These are phyloP conservation scores for Entomobrya multifasciata DNA, from an alignment of 2,888 invertebrate species.

Conservation along the genomic window DNA sequence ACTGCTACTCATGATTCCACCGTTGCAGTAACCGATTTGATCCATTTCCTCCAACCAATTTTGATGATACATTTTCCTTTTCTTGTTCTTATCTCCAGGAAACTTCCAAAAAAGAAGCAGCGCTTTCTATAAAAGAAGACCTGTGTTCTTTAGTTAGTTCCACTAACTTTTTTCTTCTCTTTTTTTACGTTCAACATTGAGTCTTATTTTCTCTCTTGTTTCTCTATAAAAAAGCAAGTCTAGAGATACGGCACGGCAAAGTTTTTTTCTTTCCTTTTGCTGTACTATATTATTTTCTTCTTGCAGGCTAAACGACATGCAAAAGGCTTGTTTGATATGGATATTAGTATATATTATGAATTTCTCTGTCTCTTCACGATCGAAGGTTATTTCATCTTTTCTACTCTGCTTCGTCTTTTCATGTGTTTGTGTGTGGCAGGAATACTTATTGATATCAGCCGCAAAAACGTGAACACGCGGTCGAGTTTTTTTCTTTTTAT, in stretches of 20 bases:
- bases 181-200: slow-evolving; percentile 6
- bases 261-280: slow-evolving; percentile 7
- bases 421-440: slow-evolving; percentile 42
- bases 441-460: slow-evolving; percentile 67
- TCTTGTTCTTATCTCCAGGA: slow-evolving; percentile 33
- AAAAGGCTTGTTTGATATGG: slow-evolving; percentile 73
- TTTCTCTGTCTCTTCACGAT: slow-evolving; percentile 32
- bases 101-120: neutral
- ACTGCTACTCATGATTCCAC: neutral
- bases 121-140: slow-evolving; percentile 1
- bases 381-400: slow-evolving; percentile 50
- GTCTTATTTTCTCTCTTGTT: neutral
- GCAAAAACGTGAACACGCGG: slow-evolving; percentile 5
- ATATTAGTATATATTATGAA: slow-evolving; percentile 68
- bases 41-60: slow-evolving; percentile 71
- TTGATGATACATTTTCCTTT: slow-evolving; percentile 62
- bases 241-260: slow-evolving; percentile 5
- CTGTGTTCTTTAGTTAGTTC: slow-evolving; percentile 4
- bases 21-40: slow-evolving; percentile 55
- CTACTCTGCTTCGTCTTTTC: slow-evolving; percentile 6
- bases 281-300: slow-evolving; percentile 13
- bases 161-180: slow-evolving; percentile 26
- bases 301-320: slow-evolving; percentile 50
- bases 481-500: neutral
- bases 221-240: slow-evolving; percentile 4